These are phyloP conservation scores for Rhagophthalmus giganteus DNA, from an alignment of 2,888 invertebrate species.

Conservation along the genomic window DNA sequence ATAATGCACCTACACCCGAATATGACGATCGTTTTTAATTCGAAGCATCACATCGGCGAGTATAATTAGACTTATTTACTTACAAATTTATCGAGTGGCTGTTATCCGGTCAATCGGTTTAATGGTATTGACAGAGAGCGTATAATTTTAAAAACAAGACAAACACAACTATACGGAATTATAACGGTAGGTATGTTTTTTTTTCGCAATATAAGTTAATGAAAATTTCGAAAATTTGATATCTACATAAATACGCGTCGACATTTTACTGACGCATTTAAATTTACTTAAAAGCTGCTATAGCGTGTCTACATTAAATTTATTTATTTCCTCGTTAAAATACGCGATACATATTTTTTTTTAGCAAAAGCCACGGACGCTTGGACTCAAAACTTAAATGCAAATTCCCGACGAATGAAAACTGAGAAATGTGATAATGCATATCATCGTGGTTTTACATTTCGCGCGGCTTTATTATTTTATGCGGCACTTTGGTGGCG, in stretches of 20 bases:
- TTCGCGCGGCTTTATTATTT: slow-evolving; percentile 45
- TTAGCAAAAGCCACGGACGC: no score
- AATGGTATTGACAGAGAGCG: slow-evolving; percentile 34
- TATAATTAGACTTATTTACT: neutral
- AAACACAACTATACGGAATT: no score
- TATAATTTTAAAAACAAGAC: slow-evolving; percentile 3
- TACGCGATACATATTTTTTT: no score
- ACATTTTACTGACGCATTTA: no score
- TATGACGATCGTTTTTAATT: neutral
- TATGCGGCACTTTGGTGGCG: slow-evolving; percentile 43
- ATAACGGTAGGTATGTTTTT: no score
- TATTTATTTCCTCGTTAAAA: no score
- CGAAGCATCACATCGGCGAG: neutral
- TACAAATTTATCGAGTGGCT: neutral
- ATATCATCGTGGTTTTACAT: slow-evolving; percentile 34
- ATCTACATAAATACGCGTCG: no score
- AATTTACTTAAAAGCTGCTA: neutral
- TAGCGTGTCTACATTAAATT: neutral
- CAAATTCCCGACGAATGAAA: slow-evolving; percentile 20
- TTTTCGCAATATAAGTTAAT: no score
- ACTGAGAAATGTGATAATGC: slow-evolving; percentile 31
- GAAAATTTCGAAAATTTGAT: no score
- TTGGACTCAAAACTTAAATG: slow-evolving; percentile 12
- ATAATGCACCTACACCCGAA: slow-evolving; percentile 17
- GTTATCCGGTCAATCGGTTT: slow-evolving; percentile 4